These are phyloP conservation scores for Drosophila diplacantha DNA, from an alignment of 2,888 invertebrate genomes.

Conservation along the genomic window DNA sequence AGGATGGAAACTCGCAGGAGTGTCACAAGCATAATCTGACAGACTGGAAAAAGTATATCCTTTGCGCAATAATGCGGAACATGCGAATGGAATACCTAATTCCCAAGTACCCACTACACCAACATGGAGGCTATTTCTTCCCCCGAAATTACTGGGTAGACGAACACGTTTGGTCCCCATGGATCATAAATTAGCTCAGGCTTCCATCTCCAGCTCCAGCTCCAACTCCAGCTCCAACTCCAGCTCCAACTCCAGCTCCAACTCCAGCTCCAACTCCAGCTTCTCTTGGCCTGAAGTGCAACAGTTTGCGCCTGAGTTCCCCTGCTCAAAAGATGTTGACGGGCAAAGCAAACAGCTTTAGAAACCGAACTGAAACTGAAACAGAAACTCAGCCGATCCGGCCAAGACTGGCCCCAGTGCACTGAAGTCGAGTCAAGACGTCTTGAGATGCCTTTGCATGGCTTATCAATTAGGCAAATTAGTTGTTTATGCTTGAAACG, in stretches of 20 bases:
- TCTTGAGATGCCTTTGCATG: conserved; percentile 55
- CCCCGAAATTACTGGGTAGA: too few relatives aligned
- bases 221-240: too few relatives aligned
- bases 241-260: too few relatives aligned
- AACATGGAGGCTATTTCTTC: not conserved
- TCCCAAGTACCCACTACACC: not conserved
- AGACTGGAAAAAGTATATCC: not conserved
- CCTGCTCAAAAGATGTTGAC: conserved; percentile 61
- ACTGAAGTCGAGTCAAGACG: conserved; percentile 27
- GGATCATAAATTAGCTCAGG: too few relatives aligned
- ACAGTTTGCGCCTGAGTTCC: conserved; percentile 54
- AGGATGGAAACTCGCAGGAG: not conserved
- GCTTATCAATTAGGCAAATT: conserved; percentile 68
- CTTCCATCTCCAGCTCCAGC: too few relatives aligned
- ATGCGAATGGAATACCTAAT: conserved; percentile 1
- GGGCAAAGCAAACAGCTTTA: conserved; percentile 44
- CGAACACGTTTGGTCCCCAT: too few relatives aligned
- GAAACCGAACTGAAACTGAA: conserved; percentile 17
- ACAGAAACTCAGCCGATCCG: conserved; percentile 24
- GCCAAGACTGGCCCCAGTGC: conserved; percentile 4
- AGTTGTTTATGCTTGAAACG: conserved; percentile 49
- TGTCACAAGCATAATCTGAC: not conserved
- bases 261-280: not conserved
- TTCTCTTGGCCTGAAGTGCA: conserved; percentile 50
- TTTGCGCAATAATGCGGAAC: not conserved